These are phyloP conservation scores for Atethmia centrago DNA, from an alignment of 2,888 invertebrate species.

Conservation along the genomic window DNA sequence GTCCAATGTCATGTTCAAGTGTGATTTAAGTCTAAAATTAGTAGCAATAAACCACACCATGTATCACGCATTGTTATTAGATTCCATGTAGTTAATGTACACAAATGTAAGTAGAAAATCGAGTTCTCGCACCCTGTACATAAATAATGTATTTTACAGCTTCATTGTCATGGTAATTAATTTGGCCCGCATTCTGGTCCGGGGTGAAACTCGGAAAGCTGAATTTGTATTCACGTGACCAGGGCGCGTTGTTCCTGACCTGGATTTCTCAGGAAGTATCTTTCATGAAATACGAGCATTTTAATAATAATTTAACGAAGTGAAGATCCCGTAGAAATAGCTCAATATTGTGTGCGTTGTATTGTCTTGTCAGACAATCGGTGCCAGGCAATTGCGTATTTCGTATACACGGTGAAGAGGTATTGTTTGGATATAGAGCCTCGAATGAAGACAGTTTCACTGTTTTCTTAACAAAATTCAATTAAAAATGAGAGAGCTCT, in stretches of 20 bases:
- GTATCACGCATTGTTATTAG: constrained; percentile 54
- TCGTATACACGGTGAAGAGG: constrained; percentile 7
- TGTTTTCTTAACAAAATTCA: constrained; percentile 2
- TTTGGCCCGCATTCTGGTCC: constrained; percentile 79
- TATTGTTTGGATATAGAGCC: constrained; percentile 16
- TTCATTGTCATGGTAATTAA: constrained; percentile 87
- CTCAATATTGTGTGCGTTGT: constrained; percentile 42
- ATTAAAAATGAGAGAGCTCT: neutral
- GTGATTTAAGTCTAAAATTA: neutral
- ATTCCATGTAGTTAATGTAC: constrained; percentile 70
- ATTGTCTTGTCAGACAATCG: constrained; percentile 53
- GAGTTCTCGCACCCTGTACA: constrained; percentile 70
- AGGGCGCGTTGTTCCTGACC: constrained; percentile 70
- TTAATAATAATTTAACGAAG: constrained; percentile 64
- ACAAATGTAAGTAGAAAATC: constrained; percentile 76
- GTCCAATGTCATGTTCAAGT: constrained; percentile 1
- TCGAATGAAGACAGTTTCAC: neutral
- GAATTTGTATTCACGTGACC: constrained; percentile 73
- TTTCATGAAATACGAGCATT: constrained; percentile 71
- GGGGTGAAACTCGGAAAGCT: constrained; percentile 77
- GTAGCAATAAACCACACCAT: constrained; percentile 2
- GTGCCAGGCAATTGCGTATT: constrained; percentile 17
- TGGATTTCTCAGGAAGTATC: constrained; percentile 70
- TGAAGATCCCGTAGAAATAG: constrained; percentile 68
- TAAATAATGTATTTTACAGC: constrained; percentile 85